Conservation (phyloP, 2,113 vertebrate genomes). For the Tyto alba region DNA sequence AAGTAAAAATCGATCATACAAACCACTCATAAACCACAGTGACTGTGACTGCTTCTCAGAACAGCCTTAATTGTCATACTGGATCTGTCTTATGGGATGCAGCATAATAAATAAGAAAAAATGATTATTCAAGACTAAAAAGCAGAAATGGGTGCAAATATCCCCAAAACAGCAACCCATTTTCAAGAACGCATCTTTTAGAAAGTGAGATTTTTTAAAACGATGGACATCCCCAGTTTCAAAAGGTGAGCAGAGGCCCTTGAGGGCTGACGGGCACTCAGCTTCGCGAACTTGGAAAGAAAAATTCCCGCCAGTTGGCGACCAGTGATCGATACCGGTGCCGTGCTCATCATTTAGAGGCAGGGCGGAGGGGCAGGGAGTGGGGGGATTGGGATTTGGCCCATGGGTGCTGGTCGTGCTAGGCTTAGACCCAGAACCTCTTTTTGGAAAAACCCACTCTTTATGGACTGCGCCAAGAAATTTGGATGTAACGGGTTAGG, state of each 20-base stretch:
- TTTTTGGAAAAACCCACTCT: fast-evolving
- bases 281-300: background rate
- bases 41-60: background rate
- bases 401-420: background rate
- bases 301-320: fast-evolving
- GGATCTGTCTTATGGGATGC: background rate
- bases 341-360: fast-evolving
- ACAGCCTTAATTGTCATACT: background rate
- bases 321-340: fast-evolving
- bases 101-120: fast-evolving
- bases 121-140: background rate
- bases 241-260: fast-evolving
- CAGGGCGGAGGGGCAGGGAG: fast-evolving
- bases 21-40: background rate
- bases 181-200: background rate
- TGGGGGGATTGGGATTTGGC: fast-evolving
- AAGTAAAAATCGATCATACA: background rate
- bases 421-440: fast-evolving
- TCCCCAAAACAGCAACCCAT: fast-evolving
- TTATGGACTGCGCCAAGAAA: fast-evolving
- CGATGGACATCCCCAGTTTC: background rate
- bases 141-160: background rate
- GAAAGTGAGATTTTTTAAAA: too few species aligned
- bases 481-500: fast-evolving
- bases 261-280: fast-evolving